These are phyloP conservation scores for Otolemur crassicaudatus DNA, from an alignment of 2,797 vertebrate genomes.

Conservation along the genomic window DNA sequence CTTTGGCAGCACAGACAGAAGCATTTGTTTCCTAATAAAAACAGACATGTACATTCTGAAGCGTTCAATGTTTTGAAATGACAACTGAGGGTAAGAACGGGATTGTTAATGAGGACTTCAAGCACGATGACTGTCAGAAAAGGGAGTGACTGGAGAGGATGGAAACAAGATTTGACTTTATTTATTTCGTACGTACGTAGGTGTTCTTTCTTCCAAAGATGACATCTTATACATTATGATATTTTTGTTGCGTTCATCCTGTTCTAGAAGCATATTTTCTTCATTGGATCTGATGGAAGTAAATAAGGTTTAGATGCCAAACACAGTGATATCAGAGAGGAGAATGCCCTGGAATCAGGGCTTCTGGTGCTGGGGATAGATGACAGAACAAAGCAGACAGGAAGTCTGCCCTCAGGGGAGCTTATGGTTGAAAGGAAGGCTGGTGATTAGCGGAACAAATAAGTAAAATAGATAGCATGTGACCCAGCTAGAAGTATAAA, in stretches of 20 bases:
- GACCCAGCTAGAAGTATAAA: not conserved
- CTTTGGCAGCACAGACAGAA: conserved; percentile 13
- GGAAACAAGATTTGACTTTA: conserved; percentile 35
- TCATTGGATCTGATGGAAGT: not conserved
- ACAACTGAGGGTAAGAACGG: conserved; percentile 14
- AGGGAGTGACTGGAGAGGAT: not conserved
- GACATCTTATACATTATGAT: conserved; percentile 21
- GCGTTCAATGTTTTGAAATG: conserved; percentile 23
- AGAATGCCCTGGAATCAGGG: not conserved
- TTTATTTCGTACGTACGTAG: not conserved
- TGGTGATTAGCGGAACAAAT: not conserved
- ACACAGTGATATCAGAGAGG: not conserved
- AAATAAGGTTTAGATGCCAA: not conserved
- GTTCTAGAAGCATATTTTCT: not conserved
- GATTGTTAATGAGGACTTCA: not conserved
- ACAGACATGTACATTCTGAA: not conserved
- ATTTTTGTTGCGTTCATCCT: not conserved
- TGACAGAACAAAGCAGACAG: not conserved
- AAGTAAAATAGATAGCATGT: not conserved
- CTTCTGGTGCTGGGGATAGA: not conserved
- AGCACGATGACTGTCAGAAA: not conserved
- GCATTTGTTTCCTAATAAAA: conserved; percentile 29
- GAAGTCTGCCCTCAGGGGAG: not conserved
- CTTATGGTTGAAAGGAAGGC: not conserved
- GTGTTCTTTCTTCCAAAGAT: not conserved